Conservation (phyloP, 1,140 invertebrate species). For the Procambarus clarkii region DNA sequence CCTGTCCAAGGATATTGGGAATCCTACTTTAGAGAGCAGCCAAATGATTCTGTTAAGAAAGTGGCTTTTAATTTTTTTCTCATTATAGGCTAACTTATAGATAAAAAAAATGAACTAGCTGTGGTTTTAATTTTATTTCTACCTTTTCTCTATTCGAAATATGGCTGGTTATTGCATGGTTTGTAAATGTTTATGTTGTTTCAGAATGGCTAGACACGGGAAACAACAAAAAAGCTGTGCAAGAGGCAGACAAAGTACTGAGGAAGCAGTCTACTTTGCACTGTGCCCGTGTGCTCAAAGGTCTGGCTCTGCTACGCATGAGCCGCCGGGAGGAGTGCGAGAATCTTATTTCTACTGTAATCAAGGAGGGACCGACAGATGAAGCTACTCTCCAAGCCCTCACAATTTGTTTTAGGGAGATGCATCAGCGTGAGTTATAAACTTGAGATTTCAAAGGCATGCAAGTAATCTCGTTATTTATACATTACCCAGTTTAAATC, state of each 20-base stretch:
- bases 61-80: too few species aligned
- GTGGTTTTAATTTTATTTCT: too few species aligned
- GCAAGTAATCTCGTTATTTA: too few species aligned
- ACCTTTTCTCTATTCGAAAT: too few species aligned
- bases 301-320: conserved; percentile 90
- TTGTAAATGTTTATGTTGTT: neutral
- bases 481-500: too few species aligned
- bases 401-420: conserved; percentile 95
- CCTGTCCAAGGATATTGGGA: too few species aligned
- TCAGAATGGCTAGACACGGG: conserved; percentile 95
- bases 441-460: too few species aligned
- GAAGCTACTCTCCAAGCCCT: conserved; percentile 97
- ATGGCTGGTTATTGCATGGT: neutral
- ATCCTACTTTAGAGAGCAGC: too few species aligned
- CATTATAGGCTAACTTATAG: too few species aligned
- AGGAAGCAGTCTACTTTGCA: conserved; percentile 93
- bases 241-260: conserved; percentile 96
- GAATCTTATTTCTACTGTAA: conserved; percentile 85
- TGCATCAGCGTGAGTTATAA: conserved; percentile 85
- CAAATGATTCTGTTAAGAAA: too few species aligned
- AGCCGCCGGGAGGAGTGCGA: conserved; percentile 88
- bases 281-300: conserved; percentile 92
- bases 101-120: too few species aligned
- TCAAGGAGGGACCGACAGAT: conserved; percentile 88
- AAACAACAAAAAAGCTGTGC: conserved; percentile 97